Evolutionary conservation across 2,797 vertebrate species (phyloP), one percentile per base, ranked within the genome.

Genomic region (Microtus californicus): DNA sequence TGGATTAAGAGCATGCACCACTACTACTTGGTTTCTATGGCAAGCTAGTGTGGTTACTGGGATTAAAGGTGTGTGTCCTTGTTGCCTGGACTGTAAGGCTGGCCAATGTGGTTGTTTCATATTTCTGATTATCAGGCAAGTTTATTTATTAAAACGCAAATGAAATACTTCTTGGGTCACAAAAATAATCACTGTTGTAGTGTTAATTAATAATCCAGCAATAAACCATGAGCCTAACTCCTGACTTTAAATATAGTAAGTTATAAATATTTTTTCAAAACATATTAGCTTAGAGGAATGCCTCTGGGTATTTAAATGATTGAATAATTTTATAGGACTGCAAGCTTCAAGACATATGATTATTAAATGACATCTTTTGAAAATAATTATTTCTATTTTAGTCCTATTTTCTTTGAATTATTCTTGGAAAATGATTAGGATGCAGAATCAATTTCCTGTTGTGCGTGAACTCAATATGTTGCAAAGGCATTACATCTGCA

Each of bases 301-400:
- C 15, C 63, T 48, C 17, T 2, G 34, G 21, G n/a, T 54, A 78
- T 54, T 59, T 67, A 59, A 91, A 56, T 91, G 23, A 45, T 65
- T 17, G 29, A 90, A 34, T 15, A 12, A n/a, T 80, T 21, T 10
- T 56, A 45, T 81, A 76, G n/a, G 71, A 80, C 43, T 87, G 2
- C 76, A 67, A 25, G 8, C 34, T 56, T 37, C 9, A 87, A 67
- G 11, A 1, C 45, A 87, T 5, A 65, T 74, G 31, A 88, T 48
- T 67, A 91, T 81, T 80, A 80, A 31, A 54, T 63, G 65, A 65
- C 10, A 56, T 65, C 31, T 81, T 74, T 81, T 37, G 45, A 27
- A 91, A 88, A 31, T 34, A 74, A 37, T 87, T 90, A 76, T 67
- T 88, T 95, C 73, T 34, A 48, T 59, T 67, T 92, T 82, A 88